Base-by-base conservation (phyloP, 2,797 vertebrate genomes). In the Enoplosus armatus region DNA sequence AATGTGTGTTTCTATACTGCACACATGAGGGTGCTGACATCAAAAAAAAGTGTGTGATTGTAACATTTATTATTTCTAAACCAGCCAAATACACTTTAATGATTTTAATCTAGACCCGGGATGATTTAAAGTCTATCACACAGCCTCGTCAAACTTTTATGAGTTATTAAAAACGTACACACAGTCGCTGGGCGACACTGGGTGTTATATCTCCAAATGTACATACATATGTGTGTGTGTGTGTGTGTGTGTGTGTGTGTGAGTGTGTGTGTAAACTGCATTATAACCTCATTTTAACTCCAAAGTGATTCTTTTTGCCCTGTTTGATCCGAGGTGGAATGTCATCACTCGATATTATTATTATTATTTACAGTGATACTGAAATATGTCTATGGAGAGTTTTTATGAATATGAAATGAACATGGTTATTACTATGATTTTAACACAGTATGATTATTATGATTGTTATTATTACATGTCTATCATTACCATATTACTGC, bases 111-210 rank as follows among this genome's bases (percentile, higher is more conserved):
- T 39, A 43, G 51, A 83, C 71, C 65, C 4, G n/a, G 35, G 43
- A 68, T 35, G 6, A 80, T 75, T 68, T 79, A 51, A 59, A 64
- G 62, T 82, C 24, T 24, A 61, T 58, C n/a, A 41, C 37, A 59
- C 15, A 78, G 73, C 65, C 81, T 78, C 53, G 9, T 71, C 47
- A 79, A 79, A 90, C 84, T 84, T 85, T 89, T 86, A 82, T 92
- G 92, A 85, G 82, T 86, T 85, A 93, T 65, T 64, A 29, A 50
- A 80, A 89, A 69, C 3, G 1, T 70, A 48, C 66, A 77, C 91
- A 84, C 87, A 78, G 96, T 97, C 95, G 96, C 96, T 85, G 97
- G 95, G 88, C 96, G 94, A 96, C 89, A 72, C 70, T 84, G 64
- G 71, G 82, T 86, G 86, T 90, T 92, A 75, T 89, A 94, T 94